Base-by-base conservation (phyloP, 2,888 invertebrate genomes). In the Steromphala cineraria region DNA sequence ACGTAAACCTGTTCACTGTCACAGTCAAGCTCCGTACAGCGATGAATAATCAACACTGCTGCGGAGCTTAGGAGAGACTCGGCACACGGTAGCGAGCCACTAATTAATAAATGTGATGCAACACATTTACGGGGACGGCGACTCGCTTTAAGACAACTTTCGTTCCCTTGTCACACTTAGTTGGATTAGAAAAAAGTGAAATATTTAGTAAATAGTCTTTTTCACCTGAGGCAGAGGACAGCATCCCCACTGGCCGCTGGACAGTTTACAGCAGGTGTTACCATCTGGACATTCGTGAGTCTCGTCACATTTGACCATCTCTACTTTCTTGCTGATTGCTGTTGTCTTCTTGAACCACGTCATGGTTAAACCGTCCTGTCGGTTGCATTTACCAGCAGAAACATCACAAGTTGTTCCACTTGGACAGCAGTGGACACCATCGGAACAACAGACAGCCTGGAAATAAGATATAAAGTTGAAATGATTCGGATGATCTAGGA, bases 371-470 rank as follows among this genome's bases (percentile, higher is more conserved):
- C 19, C 40, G n/a, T 76, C 80, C 52, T 75, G 53, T 67, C 71
- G 71, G 46, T 79, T 77, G 84, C 91, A 91, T 21, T 79, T 82
- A 8, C 87, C 87, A 52, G 77, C 71, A 17, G 76, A 75, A 2
- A 85, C 84, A 81, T 91, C 84, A 88, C 91, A 90, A 21, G 82
- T 85, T 81, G 85, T 82, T 36, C 88, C 88, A 53, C 83, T 19
- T 4, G 89, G 91, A 85, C 93, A 93, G 85, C 92, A 93, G 81
- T 93, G 92, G 5, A 87, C 28, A n/a, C 85, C 81, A 82, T 93
- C 93, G 67, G 79, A 56, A 84, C 93, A 92, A 75, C 93, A 93
- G 3, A 89, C 87, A 36, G 91, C 92, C 89, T 90, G 80, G 4
- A 67, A 53, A 71, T 24, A 31, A 24, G n/a, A 55, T 28, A 19